Evolutionary conservation across 2,113 vertebrate species (phyloP).

Genomic region (Mus spicilegus): DNA sequence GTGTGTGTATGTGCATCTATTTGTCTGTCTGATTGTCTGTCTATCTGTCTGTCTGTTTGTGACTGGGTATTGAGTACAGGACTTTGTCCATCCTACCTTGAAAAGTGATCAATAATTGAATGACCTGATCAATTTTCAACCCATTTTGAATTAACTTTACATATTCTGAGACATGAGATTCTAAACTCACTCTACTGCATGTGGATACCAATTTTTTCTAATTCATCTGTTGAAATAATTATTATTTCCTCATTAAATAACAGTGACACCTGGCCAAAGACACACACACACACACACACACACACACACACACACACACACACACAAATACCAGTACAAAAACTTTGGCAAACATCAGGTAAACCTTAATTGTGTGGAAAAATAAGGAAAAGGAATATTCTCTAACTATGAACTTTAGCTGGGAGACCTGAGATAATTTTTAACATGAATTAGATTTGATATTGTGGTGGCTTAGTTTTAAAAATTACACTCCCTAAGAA

Average conservation of each 20-base stretch:
- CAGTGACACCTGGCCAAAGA: background rate
- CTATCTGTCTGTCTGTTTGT: background rate
- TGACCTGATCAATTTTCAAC: background rate
- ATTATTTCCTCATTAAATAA: background rate
- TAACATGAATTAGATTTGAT: conserved; percentile 2
- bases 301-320: no score
- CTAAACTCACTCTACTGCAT: background rate
- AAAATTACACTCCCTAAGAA: background rate
- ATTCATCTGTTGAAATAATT: background rate
- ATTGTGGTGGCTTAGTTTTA: background rate
- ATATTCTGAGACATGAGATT: background rate
- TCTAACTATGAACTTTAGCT: background rate
- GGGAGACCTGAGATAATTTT: background rate
- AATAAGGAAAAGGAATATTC: background rate
- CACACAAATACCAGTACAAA: background rate
- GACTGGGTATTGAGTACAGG: background rate
- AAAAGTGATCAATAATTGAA: background rate
- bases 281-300: no score
- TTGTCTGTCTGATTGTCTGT: no score
- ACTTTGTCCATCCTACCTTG: rapidly evolving
- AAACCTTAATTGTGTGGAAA: background rate
- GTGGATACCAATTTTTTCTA: background rate
- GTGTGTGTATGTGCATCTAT: background rate
- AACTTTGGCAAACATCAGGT: background rate
- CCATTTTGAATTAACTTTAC: background rate